These are phyloP conservation scores for Casuarius casuarius DNA, from an alignment of 2,113 vertebrate species.

Conservation along the genomic window DNA sequence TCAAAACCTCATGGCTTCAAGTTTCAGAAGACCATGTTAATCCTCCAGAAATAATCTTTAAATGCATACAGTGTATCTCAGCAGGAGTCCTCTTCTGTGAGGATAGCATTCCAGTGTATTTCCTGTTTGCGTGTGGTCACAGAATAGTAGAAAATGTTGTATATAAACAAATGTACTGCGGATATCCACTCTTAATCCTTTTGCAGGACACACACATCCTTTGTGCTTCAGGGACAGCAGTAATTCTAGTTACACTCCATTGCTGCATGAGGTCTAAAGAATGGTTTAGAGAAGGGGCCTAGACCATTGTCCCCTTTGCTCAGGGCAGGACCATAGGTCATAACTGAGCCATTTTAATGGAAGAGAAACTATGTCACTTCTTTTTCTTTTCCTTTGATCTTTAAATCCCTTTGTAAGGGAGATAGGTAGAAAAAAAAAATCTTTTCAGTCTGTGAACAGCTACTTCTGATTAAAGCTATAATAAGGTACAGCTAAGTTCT, in stretches of 20 bases:
- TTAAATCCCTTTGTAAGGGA: not conserved
- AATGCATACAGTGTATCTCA: not conserved
- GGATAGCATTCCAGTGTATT: not conserved
- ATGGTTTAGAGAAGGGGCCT: not conserved
- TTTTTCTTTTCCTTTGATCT: not conserved
- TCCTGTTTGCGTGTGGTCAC: not conserved
- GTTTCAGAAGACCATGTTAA: not conserved
- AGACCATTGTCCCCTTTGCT: not conserved
- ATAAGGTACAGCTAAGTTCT: not conserved
- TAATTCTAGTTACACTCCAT: not conserved
- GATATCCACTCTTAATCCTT: not conserved
- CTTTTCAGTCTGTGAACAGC: not conserved
- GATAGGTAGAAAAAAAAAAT: not conserved
- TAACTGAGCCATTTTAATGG: not conserved
- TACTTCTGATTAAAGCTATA: not conserved
- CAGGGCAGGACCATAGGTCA: not conserved
- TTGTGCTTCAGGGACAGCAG: not conserved
- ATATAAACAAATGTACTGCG: not conserved
- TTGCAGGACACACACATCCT: not conserved
- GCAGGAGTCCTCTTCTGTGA: not conserved
- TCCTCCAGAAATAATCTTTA: not conserved
- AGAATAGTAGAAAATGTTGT: not conserved
- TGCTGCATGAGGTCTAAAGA: not conserved
- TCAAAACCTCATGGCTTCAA: not conserved
- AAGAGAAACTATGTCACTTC: not conserved